Conservation (phyloP, 2,888 invertebrate species). For the Fragum whitleyi region DNA sequence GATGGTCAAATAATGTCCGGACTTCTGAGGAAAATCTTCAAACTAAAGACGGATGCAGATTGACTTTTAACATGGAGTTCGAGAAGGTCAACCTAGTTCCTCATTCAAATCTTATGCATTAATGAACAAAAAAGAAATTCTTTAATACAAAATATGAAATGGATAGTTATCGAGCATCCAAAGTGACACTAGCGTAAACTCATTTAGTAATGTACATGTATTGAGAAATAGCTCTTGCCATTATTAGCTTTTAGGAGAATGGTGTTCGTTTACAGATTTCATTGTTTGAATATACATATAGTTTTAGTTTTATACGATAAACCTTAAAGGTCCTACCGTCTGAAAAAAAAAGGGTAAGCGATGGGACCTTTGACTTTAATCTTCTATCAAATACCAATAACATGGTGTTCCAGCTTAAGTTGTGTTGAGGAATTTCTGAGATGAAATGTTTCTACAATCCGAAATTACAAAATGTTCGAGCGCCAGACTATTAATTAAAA, state of each 20-base stretch:
- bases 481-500: no score
- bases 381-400: conserved; percentile 53
- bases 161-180: no score
- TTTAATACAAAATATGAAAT: no score
- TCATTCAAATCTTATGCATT: background rate
- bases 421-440: background rate
- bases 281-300: no score
- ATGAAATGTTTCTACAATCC: background rate
- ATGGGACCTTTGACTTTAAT: conserved; percentile 51
- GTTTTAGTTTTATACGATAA: no score
- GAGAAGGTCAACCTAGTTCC: background rate
- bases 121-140: no score
- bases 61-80: conserved; percentile 13
- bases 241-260: no score
- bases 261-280: no score
- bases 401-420: conserved; percentile 26
- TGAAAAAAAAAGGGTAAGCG: conserved; percentile 29
- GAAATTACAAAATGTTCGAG: background rate
- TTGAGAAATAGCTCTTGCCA: no score
- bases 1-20: conserved; percentile 10
- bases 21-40: conserved; percentile 7
- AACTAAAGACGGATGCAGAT: conserved; percentile 24
- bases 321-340: no score
- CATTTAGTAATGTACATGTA: no score
- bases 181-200: no score